Conservation (phyloP, 1,140 invertebrate species). For the Diachasmimorpha longicaudata region DNA sequence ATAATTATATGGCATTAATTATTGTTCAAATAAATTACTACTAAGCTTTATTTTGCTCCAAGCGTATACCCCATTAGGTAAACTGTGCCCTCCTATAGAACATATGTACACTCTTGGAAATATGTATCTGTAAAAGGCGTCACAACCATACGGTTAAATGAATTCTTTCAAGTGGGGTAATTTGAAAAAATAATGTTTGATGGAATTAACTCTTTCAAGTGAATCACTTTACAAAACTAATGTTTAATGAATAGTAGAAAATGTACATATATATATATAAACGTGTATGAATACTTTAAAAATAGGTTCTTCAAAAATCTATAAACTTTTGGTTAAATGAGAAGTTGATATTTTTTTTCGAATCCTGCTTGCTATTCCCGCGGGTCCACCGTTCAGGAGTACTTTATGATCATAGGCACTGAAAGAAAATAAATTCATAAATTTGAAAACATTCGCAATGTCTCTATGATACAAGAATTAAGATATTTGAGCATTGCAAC, state of each 20-base stretch:
- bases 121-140: no score
- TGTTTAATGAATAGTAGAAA: conserved; percentile 8
- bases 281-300: background rate
- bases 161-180: no score
- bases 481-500: conserved; percentile 32
- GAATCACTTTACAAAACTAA: no score
- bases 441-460: background rate
- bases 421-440: conserved; percentile 39
- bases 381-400: conserved; percentile 33
- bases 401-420: conserved; percentile 49
- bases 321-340: background rate
- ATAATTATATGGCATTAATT: no score
- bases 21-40: no score
- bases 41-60: no score
- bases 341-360: background rate
- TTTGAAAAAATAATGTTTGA: no score
- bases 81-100: no score
- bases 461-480: conserved; percentile 20
- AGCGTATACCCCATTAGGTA: no score
- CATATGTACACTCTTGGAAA: no score
- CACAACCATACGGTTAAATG: no score
- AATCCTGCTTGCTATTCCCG: background rate
- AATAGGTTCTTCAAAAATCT: background rate
- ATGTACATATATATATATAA: conserved; percentile 6
- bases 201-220: no score